Percentiles rank a stretch among this genome's conserved stretches.
Evolutionary conservation across 2,797 vertebrate genomes (phyloP).

Genomic region (Falco naumanni): DNA sequence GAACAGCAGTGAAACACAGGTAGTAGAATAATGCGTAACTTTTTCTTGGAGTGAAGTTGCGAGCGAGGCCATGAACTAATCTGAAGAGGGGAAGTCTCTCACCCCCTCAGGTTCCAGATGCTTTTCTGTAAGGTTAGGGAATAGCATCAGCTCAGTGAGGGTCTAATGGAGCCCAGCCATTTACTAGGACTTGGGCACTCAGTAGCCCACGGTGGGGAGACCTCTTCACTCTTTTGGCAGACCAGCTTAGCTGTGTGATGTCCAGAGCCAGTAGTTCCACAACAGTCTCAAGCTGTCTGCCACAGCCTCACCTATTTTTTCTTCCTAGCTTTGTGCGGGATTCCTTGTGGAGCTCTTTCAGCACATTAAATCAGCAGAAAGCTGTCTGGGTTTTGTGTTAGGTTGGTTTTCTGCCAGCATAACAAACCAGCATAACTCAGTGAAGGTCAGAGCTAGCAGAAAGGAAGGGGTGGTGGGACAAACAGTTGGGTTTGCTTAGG

Average conservation of each 20-base stretch:
- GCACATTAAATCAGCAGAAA: neutral
- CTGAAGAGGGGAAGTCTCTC: neutral
- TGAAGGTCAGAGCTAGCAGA: neutral
- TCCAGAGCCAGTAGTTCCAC: neutral
- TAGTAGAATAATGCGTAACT: neutral
- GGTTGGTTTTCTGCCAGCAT: neutral
- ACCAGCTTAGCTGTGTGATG: neutral
- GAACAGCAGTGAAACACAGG: neutral
- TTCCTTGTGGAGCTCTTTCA: neutral
- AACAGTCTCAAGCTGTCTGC: neutral
- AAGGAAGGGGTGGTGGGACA: neutral
- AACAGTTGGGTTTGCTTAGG: neutral
- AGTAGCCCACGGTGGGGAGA: fast-evolving
- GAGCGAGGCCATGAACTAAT: neutral
- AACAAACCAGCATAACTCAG: neutral
- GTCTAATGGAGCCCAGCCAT: neutral
- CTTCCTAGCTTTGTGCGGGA: neutral
- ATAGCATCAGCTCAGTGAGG: neutral
- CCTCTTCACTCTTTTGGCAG: neutral
- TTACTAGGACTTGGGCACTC: neutral
- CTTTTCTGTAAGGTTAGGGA: neutral
- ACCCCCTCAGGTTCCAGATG: neutral
- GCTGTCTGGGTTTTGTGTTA: neutral
- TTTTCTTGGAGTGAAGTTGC: neutral
- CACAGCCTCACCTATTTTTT: neutral